Base-by-base conservation (phyloP, 2,888 invertebrate species). In the Elegia similella region DNA sequence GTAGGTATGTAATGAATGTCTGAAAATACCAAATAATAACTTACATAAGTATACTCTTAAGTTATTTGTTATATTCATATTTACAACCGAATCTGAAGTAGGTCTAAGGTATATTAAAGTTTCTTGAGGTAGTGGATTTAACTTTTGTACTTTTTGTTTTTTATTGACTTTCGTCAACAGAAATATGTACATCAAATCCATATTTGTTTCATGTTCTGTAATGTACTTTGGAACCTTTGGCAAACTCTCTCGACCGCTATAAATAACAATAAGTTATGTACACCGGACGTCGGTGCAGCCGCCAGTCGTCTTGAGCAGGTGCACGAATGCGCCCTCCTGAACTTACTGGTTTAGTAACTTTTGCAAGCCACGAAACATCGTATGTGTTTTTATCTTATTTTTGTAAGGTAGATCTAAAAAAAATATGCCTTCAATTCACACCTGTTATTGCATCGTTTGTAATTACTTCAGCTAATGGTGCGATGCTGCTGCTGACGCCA, bases 301-400 rank as follows among this genome's bases (percentile, higher is more conserved):
- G 62, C 61, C 61, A 58, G 59, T 58, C 52, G 59, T 56, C 54
- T 57, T 59, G 63, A 72, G 72, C 82, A 84, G 84, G 82, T 84
- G 83, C 75, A 75, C 64, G 16, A 30, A 44, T 68, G 65, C 63
- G 65, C 62, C 60, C 63, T 52, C 62, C 62, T 57, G 60, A 66
- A 68, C 69, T 67, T 68, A 71, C 71, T 69, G 69, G 72, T 73
- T 75, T 71, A 66, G 62, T 67, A 62, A 68, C 66, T 70, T 64
- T 60, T 64, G 66, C 62, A 66, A 63, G 63, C 58, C 62, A 62
- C 47, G 44, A 60, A 64, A 59, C 42, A 43, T 12, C 12, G 1
- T 38, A 6, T 38, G 10, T 38, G 12, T 6, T 2, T 38, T 38
- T 38, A 12, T 8, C n/a, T 38, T 12, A 38, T 38, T 38, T 38